A percentile compares a stretch with the other conserved stretches of the same genome.
Conservation (phyloP, 2,888 invertebrate genomes). For the Drosophila vallismaia region DNA sequence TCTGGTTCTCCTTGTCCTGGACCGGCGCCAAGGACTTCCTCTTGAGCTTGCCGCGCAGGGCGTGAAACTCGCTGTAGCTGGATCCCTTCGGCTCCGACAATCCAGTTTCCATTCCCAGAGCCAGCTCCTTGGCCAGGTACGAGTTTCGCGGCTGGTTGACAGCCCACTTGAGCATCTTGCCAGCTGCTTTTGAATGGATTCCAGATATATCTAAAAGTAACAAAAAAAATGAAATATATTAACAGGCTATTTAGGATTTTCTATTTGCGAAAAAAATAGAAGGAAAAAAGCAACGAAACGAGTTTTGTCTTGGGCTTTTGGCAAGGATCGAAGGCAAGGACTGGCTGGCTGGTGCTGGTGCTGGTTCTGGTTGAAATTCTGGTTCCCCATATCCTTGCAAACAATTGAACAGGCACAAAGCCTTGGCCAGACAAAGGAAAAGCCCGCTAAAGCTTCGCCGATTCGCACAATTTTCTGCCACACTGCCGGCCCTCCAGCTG, state of each 20-base stretch:
- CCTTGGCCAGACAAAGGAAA: constrained; percentile 30
- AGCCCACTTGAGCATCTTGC: constrained; percentile 81
- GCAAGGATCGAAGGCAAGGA: constrained; percentile 48
- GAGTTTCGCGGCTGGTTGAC: constrained; percentile 77
- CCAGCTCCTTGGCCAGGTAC: constrained; percentile 58
- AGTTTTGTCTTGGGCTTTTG: constrained; percentile 44
- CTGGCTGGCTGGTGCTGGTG: constrained; percentile 29
- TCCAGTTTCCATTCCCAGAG: constrained; percentile 14
- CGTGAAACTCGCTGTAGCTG: constrained; percentile 40
- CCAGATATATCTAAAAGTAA: constrained; percentile 33
- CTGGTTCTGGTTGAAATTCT: constrained; percentile 8
- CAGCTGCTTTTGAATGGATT: constrained; percentile 47
- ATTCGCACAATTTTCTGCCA: not conserved
- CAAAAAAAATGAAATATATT: constrained; percentile 4
- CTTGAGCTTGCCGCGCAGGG: constrained; percentile 38
- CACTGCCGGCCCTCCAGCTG: constrained; percentile 34
- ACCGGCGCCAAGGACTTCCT: constrained; percentile 40
- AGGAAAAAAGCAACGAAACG: constrained; percentile 52
- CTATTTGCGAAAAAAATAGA: constrained; percentile 10
- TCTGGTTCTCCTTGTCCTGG: constrained; percentile 79
- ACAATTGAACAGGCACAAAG: constrained; percentile 54
- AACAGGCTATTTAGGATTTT: constrained; percentile 52
- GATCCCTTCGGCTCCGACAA: constrained; percentile 24
- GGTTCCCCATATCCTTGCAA: constrained; percentile 37
- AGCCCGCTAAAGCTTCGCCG: constrained; percentile 45